A percentile compares a stretch with the other conserved stretches of the same genome.
Evolutionary conservation across 2,797 vertebrate species (phyloP).

Genomic region (Thamnophis elegans): DNA sequence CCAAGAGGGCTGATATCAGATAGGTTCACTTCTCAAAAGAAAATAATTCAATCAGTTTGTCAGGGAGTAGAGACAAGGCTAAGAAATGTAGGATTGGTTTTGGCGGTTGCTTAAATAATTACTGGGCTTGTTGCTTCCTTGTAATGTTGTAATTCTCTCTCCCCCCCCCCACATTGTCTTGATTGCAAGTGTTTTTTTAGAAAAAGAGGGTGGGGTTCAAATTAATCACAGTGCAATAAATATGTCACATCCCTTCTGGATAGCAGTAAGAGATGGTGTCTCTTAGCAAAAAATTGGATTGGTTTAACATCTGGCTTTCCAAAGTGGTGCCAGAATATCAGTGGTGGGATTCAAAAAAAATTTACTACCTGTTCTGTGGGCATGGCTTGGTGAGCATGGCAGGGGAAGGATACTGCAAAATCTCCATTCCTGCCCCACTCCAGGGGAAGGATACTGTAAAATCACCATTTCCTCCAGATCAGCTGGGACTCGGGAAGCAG

Average conservation of each 20-base stretch:
- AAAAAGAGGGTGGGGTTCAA: background rate
- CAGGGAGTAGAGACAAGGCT: background rate
- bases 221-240: background rate
- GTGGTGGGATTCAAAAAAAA: too few species aligned
- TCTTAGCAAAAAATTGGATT: background rate
- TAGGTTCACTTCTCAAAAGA: background rate
- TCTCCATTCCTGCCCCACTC: too few species aligned
- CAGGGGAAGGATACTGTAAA: too few species aligned
- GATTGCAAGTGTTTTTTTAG: background rate
- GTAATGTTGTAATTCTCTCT: background rate
- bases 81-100: background rate
- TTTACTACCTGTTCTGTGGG: too few species aligned
- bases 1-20: background rate
- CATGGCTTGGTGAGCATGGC: too few species aligned
- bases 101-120: background rate
- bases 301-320: background rate
- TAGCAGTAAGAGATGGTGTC: background rate
- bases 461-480: too few species aligned
- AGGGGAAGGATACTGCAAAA: too few species aligned
- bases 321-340: background rate
- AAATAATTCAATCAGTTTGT: background rate
- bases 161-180: background rate
- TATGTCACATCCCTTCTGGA: background rate
- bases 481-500: too few species aligned
- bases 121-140: background rate